Percentiles rank a stretch among this genome's conserved stretches.
Evolutionary conservation across 2,888 invertebrate genomes (phyloP).

Genomic region (Athripsodes cinereus): DNA sequence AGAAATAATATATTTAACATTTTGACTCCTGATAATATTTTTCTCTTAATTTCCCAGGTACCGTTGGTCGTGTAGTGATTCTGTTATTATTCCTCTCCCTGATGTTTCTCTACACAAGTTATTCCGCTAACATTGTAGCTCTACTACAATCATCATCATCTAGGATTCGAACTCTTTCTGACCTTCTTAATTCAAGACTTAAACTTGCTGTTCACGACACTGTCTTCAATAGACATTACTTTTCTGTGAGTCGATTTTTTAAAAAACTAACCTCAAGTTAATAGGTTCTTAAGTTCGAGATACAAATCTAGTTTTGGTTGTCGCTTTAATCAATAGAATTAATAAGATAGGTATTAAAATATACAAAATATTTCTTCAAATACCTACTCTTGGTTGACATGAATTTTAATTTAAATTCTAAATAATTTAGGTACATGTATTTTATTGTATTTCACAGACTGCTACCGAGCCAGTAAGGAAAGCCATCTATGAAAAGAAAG

Average conservation of each 20-base stretch:
- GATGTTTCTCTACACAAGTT: slow-evolving; percentile 68
- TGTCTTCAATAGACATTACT: slow-evolving; percentile 62
- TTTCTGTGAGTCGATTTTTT: slow-evolving; percentile 49
- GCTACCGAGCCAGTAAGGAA: slow-evolving; percentile 57
- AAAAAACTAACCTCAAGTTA: background rate
- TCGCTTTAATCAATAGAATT: too few species aligned
- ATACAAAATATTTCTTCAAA: too few species aligned
- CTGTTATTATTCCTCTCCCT: slow-evolving; percentile 56
- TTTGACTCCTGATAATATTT: background rate
- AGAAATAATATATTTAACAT: background rate
- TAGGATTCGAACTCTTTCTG: slow-evolving; percentile 57
- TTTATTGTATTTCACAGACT: slow-evolving; percentile 40
- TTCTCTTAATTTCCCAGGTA: slow-evolving; percentile 34
- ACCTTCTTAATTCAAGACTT: slow-evolving; percentile 59
- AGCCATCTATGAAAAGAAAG: slow-evolving; percentile 58
- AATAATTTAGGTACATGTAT: too few species aligned
- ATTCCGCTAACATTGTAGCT: slow-evolving; percentile 71
- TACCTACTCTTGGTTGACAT: too few species aligned
- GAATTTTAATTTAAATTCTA: too few species aligned
- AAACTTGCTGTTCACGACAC: slow-evolving; percentile 63
- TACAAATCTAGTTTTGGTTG: too few species aligned
- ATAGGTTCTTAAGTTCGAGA: background rate
- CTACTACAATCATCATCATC: slow-evolving; percentile 66
- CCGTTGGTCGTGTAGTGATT: slow-evolving; percentile 54
- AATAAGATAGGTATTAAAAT: too few species aligned